A percentile compares a stretch with the other conserved stretches of the same genome.
Conservation (phyloP, 2,797 vertebrate genomes). For the Sitta carolinensis region DNA sequence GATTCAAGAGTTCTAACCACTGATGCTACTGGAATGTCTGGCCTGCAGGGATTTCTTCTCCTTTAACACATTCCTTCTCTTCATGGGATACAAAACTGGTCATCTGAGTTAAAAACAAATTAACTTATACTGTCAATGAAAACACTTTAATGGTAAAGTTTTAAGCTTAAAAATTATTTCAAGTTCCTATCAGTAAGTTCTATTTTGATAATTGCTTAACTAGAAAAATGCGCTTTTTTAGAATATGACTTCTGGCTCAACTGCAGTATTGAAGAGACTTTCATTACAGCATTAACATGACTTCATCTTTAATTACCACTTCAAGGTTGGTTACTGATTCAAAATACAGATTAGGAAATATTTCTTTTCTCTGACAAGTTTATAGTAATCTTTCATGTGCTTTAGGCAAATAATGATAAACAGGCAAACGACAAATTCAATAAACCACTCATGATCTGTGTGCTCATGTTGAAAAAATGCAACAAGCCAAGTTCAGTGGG, state of each 20-base stretch:
- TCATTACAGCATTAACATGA: constrained; percentile 5
- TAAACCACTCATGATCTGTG: not conserved
- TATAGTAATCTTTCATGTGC: not conserved
- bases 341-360: constrained; percentile 24
- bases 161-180: not conserved
- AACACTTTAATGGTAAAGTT: not conserved
- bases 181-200: not conserved
- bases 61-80: not conserved
- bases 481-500: not conserved
- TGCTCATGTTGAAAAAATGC: not conserved
- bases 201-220: not conserved
- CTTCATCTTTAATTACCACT: constrained; percentile 48
- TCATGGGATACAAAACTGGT: not conserved
- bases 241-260: constrained; percentile 17
- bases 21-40: not conserved
- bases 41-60: not conserved
- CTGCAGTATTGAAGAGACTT: not conserved
- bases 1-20: not conserved
- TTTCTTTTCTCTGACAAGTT: constrained; percentile 11
- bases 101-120: not conserved
- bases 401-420: constrained; percentile 16
- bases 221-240: not conserved
- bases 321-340: constrained; percentile 20
- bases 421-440: not conserved
- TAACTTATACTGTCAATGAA: not conserved